phyloP scores from a whole-genome alignment of 30 jellyfish, hydroid and myxozoan genomes.

The Turritopsis dohrnii region DNA sequence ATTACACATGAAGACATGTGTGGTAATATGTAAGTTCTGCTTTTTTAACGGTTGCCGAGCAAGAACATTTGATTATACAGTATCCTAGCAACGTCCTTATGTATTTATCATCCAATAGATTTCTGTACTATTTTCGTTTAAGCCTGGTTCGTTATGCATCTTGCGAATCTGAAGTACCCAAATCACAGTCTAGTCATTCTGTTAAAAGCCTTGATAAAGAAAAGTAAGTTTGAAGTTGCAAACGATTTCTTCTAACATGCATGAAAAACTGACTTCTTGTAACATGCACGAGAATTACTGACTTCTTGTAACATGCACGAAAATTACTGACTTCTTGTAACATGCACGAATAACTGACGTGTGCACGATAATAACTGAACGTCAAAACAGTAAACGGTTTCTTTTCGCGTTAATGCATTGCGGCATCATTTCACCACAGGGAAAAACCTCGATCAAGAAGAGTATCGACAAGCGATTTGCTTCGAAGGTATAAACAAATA shows the following conservation, averaged over 20 bases:
- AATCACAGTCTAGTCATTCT: constrained; percentile 26
- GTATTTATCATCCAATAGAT: not conserved
- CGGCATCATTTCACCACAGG: constrained; percentile 1
- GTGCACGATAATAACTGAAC: not conserved
- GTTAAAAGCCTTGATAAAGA: constrained; percentile 13
- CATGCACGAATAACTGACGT: not conserved
- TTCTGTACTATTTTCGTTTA: not conserved
- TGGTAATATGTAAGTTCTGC: constrained; percentile 23
- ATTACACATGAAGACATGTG: constrained; percentile 22
- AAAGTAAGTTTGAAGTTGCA: constrained; percentile 1
- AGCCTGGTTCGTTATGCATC: constrained; percentile 21
- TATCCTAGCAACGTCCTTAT: not conserved
- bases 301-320: not conserved
- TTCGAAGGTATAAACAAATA: constrained; percentile 12
- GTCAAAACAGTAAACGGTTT: not conserved
- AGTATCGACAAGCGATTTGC: constrained; percentile 24
- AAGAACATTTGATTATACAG: no score
- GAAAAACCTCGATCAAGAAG: constrained; percentile 18
- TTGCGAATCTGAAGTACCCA: not conserved
- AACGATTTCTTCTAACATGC: no score
- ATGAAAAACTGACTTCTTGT: not conserved
- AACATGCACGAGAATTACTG: not conserved
- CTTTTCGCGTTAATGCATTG: not conserved
- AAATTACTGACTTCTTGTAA: not conserved
- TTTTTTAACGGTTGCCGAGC: not conserved